These are phyloP conservation scores for Luehdorfia chinensis DNA, from an alignment of 1,140 invertebrate species.

Conservation along the genomic window DNA sequence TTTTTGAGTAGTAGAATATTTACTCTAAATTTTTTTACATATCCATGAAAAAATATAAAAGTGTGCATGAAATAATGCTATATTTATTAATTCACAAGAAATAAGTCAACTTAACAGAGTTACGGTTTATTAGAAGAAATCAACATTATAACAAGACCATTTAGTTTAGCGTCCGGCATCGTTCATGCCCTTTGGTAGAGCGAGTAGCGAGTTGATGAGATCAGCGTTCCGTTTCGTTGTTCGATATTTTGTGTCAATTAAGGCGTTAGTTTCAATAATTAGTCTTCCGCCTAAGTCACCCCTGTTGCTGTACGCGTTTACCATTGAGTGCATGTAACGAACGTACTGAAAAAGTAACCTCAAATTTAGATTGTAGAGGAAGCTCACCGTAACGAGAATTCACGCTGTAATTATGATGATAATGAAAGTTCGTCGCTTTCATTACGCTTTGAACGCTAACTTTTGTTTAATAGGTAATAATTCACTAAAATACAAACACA, in stretches of 20 bases:
- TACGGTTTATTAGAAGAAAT: conserved; percentile 13
- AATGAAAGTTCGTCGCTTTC: no score
- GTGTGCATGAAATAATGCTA: no score
- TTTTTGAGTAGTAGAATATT: no score
- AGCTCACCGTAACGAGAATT: no score
- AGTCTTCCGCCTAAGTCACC: conserved; percentile 18
- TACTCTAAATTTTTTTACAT: no score
- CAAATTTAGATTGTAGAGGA: background rate
- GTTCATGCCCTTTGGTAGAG: conserved; percentile 84
- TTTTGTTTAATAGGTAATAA: no score
- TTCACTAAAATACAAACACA: no score
- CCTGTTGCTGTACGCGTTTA: conserved; percentile 33
- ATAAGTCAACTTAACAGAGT: background rate
- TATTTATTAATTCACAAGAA: background rate
- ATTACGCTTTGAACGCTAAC: no score
- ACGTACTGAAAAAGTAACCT: conserved; percentile 35
- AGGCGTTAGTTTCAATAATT: conserved; percentile 30
- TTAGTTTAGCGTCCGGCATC: conserved; percentile 79
- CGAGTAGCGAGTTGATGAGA: conserved; percentile 84
- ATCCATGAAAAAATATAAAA: no score
- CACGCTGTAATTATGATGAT: no score
- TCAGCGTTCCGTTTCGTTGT: conserved; percentile 83
- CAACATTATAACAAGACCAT: conserved; percentile 2
- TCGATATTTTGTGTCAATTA: conserved; percentile 45
- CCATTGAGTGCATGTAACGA: conserved; percentile 36